phyloP scores from a whole-genome alignment of 2,888 invertebrate genomes.

The Agrochola litura region DNA sequence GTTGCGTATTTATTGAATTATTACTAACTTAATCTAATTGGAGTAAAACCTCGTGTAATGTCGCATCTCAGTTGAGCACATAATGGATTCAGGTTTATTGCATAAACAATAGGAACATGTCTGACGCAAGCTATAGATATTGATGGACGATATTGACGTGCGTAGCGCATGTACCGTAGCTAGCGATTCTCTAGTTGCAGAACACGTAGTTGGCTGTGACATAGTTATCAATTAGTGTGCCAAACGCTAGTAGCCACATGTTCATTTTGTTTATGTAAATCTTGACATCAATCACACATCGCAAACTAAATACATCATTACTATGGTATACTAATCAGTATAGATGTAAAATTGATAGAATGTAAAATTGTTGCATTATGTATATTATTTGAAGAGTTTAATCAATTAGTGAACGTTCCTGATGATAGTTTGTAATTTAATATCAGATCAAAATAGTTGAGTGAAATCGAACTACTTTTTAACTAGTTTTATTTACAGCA shows the following conservation, averaged over 20 bases:
- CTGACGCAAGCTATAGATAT: conserved; percentile 17
- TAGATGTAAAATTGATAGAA: conserved; percentile 60
- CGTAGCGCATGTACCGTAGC: conserved; percentile 47
- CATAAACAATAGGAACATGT: conserved; percentile 54
- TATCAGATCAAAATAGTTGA: conserved; percentile 80
- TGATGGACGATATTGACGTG: conserved; percentile 41
- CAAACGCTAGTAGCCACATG: conserved; percentile 38
- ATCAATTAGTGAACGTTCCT: conserved; percentile 82
- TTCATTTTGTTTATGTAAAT: conserved; percentile 46
- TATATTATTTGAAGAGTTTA: conserved; percentile 76
- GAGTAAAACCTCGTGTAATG: conserved; percentile 55
- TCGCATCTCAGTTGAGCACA: conserved; percentile 46
- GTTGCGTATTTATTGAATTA: conserved; percentile 78
- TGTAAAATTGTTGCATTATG: conserved; percentile 72
- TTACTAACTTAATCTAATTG: conserved; percentile 64
- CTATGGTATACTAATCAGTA: conserved; percentile 60
- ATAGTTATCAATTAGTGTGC: conserved; percentile 43
- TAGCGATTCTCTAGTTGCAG: conserved; percentile 39
- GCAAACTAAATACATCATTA: conserved; percentile 39
- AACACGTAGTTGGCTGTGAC: conserved; percentile 54
- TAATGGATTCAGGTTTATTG: conserved; percentile 38
- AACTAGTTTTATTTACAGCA: conserved; percentile 65
- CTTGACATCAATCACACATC: conserved; percentile 40
- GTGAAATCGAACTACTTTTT: conserved; percentile 67
- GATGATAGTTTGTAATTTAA: conserved; percentile 76